Base-by-base conservation (phyloP, 2,113 vertebrate genomes). In the Uropsilus gracilis region DNA sequence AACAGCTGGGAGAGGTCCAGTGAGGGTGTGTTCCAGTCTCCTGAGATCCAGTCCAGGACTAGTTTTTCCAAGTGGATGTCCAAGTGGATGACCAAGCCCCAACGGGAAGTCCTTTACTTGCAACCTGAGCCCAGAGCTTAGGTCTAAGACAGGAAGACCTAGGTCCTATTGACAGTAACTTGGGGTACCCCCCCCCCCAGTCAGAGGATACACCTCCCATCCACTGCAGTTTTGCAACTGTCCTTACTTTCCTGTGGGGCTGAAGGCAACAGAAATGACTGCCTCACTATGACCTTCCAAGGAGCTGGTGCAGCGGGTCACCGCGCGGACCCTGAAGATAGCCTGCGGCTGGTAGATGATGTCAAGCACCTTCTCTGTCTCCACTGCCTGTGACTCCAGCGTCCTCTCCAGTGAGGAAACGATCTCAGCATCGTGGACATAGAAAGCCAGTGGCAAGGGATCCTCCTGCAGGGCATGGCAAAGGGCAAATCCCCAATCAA, bases 321-420 rank as follows among this genome's bases (percentile, higher is more conserved):
- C 99, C 0, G 99, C 99, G 1, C 99, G 98, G 63, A 99, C 99
- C 72, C 98, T 98, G 98, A 99, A 99, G 97, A 99, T 98, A 0
- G 99, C 99, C 98, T 99, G 99, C 0, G 99, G 99, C 97, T 99
- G 99, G 98, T 99, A 99, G 88, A 99, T 98, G 95, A 99, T 99
- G 8, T 99, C 99, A 16, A 99, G 95, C 8, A 99, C 98, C 94
- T 99, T 99, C 97, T 99, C 99, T 0, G 99, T 99, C 97, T 99
- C 99, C 53, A 99, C 97, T 0, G 89, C 95, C 83, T 99, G 98
- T 22, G 98, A 98, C 6, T 98, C 98, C 93, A 99, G 96, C 0
- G 99, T 99, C 75, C 97, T 98, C 61, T 98, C 98, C 96, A 99
- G 97, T 0, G 98, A 99, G 1, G 98, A 98, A 84, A 99, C 98